Evolutionary conservation across 2,113 vertebrate genomes (phyloP).

Genomic region (Dipodomys ordii): DNA sequence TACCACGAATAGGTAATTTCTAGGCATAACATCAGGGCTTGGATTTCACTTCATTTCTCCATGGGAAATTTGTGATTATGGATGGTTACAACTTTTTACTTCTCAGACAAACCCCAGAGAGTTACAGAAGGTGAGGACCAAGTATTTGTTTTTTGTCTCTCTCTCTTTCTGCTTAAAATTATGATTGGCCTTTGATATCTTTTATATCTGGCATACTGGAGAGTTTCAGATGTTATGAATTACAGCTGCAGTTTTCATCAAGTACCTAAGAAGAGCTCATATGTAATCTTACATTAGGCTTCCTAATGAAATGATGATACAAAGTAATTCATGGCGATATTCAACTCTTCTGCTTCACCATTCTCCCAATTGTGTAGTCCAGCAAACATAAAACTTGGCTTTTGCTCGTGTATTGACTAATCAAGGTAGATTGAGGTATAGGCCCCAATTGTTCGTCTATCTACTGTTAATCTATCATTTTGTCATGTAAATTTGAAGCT

Average conservation of each 20-base stretch:
- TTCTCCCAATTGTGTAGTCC: not conserved
- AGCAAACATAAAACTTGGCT: not conserved
- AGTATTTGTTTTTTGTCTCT: not conserved
- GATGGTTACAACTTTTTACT: not conserved
- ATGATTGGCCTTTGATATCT: conserved; percentile 6
- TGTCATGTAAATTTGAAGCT: not conserved
- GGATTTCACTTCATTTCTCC: not conserved
- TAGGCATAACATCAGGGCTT: not conserved
- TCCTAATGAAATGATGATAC: conserved; percentile 2
- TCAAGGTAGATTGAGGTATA: not conserved
- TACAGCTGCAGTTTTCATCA: conserved; percentile 60
- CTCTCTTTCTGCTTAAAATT: not conserved
- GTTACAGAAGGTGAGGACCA: not conserved
- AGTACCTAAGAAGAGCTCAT: not conserved
- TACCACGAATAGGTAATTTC: conserved; percentile 48
- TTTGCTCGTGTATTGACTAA: not conserved
- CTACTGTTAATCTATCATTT: not conserved
- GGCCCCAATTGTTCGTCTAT: not conserved
- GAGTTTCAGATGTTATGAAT: conserved; percentile 39
- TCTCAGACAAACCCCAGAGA: conserved; percentile 9
- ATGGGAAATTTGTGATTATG: not conserved
- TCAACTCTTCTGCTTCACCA: not conserved
- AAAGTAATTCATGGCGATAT: not conserved
- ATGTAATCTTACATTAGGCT: conserved; percentile 31
- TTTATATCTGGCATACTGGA: conserved; percentile 48